Evolutionary conservation across 2,888 invertebrate genomes (phyloP).

Genomic region (Dicyrtoma fusca): DNA sequence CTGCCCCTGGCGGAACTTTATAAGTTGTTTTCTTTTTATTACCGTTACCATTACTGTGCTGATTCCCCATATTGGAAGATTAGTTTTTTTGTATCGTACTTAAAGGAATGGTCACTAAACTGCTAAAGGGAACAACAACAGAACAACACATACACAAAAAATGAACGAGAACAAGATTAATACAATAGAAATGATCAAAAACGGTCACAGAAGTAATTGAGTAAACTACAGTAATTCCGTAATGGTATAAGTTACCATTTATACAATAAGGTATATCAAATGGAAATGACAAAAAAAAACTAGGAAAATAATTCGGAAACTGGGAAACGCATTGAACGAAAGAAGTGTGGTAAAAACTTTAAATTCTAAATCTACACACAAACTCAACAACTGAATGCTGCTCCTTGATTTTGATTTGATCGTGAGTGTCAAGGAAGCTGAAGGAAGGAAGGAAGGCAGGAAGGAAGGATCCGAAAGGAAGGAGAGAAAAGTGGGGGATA

Average conservation of each 20-base stretch:
- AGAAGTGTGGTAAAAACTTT: neutral
- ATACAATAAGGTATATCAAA: no score
- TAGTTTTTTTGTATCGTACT: no score
- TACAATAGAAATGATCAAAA: no score
- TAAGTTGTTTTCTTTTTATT: constrained; percentile 23
- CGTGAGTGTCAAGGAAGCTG: neutral
- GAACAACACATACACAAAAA: no score
- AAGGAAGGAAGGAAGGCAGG: neutral
- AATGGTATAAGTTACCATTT: no score
- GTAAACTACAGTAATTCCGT: no score
- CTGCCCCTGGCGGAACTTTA: constrained; percentile 32
- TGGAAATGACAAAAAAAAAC: neutral
- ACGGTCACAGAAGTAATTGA: no score
- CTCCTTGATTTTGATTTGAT: neutral
- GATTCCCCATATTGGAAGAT: constrained; percentile 35
- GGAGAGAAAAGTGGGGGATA: neutral
- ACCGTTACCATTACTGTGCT: constrained; percentile 13
- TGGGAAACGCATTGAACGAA: neutral
- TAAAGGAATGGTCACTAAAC: no score
- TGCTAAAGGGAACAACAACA: no score
- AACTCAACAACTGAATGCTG: neutral
- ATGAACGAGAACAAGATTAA: no score
- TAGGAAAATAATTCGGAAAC: neutral
- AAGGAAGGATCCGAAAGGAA: neutral
- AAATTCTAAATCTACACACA: neutral